These are phyloP conservation scores for Caiman crocodilus DNA, from an alignment of 2,797 vertebrate species.

Conservation along the genomic window DNA sequence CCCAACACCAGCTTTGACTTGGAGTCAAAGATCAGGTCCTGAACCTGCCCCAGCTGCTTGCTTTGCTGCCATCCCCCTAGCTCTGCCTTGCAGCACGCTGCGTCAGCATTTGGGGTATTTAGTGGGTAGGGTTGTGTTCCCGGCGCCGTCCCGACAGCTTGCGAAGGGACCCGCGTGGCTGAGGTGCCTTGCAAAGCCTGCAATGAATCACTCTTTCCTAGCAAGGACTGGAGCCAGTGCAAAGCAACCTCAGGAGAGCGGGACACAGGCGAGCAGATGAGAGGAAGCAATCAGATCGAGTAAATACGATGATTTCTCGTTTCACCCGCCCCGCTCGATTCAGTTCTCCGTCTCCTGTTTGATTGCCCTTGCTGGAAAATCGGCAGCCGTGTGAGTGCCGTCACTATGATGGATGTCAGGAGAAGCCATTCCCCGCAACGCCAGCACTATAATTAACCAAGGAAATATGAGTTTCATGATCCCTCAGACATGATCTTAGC, in stretches of 20 bases:
- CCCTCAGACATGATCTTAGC: slow-evolving; percentile 16
- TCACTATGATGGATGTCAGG: background rate
- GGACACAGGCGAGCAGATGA: background rate
- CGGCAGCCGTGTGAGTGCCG: background rate
- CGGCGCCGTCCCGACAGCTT: background rate
- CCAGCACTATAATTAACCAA: slow-evolving; percentile 10
- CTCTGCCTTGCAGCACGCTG: background rate
- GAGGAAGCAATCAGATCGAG: background rate
- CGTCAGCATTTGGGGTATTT: background rate
- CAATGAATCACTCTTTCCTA: background rate
- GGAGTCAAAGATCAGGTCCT: background rate
- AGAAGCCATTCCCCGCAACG: background rate
- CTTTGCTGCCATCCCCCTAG: background rate
- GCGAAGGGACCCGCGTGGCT: background rate
- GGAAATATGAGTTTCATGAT: slow-evolving; percentile 31
- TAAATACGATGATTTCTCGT: background rate
- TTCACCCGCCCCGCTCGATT: background rate
- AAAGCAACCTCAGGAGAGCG: background rate
- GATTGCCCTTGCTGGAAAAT: background rate
- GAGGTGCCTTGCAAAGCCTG: background rate
- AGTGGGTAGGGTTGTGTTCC: background rate
- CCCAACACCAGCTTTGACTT: background rate
- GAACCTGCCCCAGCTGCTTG: background rate
- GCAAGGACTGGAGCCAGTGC: background rate
- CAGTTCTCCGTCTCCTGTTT: background rate